These are phyloP conservation scores for Harmothoe impar DNA, from an alignment of 2,888 invertebrate genomes.

Conservation along the genomic window DNA sequence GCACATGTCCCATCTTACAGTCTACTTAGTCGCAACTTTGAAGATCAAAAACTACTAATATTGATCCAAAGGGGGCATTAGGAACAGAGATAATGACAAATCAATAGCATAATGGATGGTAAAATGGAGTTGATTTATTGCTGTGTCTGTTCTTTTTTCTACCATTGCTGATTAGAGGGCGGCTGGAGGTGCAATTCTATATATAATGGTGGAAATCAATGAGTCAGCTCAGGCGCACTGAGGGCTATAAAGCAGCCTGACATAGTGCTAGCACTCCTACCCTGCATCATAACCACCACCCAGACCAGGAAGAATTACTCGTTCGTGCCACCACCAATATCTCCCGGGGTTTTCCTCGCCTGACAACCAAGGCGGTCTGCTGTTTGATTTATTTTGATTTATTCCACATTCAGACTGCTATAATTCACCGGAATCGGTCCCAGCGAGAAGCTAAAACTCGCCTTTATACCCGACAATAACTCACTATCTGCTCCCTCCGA, in stretches of 20 bases:
- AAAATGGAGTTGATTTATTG: background rate
- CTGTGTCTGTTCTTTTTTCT: too few species aligned
- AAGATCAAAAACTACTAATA: too few species aligned
- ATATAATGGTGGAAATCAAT: constrained; percentile 18
- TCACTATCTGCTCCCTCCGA: background rate
- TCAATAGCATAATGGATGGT: background rate
- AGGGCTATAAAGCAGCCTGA: background rate
- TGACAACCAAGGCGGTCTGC: background rate
- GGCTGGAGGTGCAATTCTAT: background rate
- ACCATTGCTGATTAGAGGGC: background rate
- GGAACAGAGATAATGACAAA: background rate
- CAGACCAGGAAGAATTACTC: background rate
- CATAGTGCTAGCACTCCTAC: background rate
- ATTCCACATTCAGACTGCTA: background rate
- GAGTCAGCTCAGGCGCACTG: background rate
- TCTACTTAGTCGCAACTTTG: too few species aligned
- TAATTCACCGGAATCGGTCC: background rate
- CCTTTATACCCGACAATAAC: too few species aligned
- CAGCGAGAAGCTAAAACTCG: background rate
- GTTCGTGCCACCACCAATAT: background rate
- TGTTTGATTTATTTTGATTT: constrained; percentile 39
- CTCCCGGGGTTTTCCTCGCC: constrained; percentile 18
- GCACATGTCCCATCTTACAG: background rate
- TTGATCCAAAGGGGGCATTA: background rate
- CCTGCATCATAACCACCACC: background rate